Percentiles rank a stretch among this genome's conserved stretches.
These are phyloP conservation scores for Mirounga angustirostris DNA, from an alignment of 2,113 vertebrate genomes.

Conservation along the genomic window DNA sequence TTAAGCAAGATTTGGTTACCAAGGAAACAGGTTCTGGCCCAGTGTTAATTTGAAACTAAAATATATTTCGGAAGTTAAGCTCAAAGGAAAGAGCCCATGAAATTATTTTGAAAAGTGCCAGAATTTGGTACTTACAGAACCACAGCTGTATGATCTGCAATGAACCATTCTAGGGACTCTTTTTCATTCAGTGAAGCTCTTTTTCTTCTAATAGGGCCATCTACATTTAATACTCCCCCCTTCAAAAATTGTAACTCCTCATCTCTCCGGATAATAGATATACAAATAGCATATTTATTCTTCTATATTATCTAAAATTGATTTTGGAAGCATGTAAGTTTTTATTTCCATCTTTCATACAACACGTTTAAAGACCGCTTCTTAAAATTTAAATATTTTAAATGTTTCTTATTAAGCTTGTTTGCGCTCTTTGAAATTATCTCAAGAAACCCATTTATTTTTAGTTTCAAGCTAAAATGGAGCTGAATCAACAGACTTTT, in stretches of 20 bases:
- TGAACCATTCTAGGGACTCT: constrained; percentile 76
- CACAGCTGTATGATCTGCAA: constrained; percentile 77
- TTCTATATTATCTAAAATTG: constrained; percentile 76
- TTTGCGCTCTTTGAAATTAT: constrained; percentile 81
- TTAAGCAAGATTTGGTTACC: constrained; percentile 95
- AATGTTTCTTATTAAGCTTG: constrained; percentile 83
- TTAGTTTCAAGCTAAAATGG: constrained; percentile 80
- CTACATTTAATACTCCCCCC: constrained; percentile 77
- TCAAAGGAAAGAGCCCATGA: constrained; percentile 78
- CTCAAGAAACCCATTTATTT: constrained; percentile 83
- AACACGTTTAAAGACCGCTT: constrained; percentile 85
- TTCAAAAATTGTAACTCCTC: constrained; percentile 81
- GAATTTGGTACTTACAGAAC: constrained; percentile 70
- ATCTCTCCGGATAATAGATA: constrained; percentile 63
- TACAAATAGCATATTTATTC: constrained; percentile 76
- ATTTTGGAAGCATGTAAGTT: constrained; percentile 76
- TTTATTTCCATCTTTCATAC: constrained; percentile 84
- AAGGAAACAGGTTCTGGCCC: constrained; percentile 96
- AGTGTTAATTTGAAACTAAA: constrained; percentile 93
- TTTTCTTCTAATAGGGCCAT: constrained; percentile 82
- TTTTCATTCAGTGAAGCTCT: constrained; percentile 75
- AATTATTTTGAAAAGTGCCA: constrained; percentile 79
- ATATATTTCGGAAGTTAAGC: constrained; percentile 86
- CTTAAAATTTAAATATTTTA: constrained; percentile 87
- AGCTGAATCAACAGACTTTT: constrained; percentile 86